A percentile compares a stretch with the other conserved stretches of the same genome.
Conservation (phyloP, 1,140 invertebrate genomes). For the Drosophila hydei region DNA sequence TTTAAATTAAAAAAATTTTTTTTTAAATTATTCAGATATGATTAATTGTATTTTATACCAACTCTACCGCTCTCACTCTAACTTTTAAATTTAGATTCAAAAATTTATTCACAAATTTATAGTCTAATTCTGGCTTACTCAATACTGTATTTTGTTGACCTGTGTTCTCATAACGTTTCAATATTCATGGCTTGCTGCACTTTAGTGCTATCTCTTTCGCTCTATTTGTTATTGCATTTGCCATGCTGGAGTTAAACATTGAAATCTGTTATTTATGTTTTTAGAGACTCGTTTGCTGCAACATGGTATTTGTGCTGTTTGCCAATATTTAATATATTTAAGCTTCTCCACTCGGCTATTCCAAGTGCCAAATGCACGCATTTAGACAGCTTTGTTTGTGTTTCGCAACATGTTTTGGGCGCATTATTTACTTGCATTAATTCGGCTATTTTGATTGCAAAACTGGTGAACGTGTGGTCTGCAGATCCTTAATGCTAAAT, state of each 20-base stretch:
- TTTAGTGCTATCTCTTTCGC: not conserved
- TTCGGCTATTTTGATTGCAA: not conserved
- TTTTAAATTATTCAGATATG: too few species aligned
- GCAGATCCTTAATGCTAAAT: too few species aligned
- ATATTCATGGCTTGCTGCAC: too few species aligned
- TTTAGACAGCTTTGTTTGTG: not conserved
- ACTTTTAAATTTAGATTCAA: too few species aligned
- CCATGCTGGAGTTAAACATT: constrained; percentile 2
- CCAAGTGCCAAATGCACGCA: not conserved
- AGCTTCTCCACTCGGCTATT: constrained; percentile 1
- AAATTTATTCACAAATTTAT: too few species aligned
- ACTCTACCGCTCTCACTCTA: not conserved
- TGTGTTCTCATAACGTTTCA: too few species aligned
- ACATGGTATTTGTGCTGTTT: constrained; percentile 13
- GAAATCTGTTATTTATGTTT: constrained; percentile 9
- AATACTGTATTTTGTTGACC: too few species aligned
- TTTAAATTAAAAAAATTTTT: too few species aligned
- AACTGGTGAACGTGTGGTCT: not conserved
- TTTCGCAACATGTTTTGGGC: not conserved
- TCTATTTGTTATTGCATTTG: constrained; percentile 15
- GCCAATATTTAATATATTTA: constrained; percentile 16
- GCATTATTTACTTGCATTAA: not conserved
- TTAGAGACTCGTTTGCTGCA: constrained; percentile 6
- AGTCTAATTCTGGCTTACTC: too few species aligned
- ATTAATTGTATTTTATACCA: too few species aligned